A percentile compares a stretch with the other conserved stretches of the same genome.
Conservation (phyloP, 2,113 vertebrate genomes). For the Corythornis cristatus region DNA sequence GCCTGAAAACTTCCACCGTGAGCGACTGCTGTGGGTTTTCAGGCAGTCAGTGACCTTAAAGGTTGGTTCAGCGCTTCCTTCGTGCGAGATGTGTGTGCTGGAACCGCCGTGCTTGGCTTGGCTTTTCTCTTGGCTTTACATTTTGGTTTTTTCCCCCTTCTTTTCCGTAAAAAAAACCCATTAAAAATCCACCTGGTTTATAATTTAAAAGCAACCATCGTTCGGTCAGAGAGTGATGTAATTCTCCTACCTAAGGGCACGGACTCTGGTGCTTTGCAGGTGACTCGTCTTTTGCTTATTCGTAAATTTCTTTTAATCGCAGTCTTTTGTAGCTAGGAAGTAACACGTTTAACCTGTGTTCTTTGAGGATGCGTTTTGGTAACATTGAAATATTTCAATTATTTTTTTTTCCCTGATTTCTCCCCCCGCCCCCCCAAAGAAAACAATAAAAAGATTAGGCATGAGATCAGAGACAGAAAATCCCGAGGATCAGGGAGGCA, state of each 20-base stretch:
- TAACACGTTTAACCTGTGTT: background rate
- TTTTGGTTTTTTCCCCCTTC: background rate
- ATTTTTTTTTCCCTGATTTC: background rate
- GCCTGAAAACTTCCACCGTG: constrained; percentile 82
- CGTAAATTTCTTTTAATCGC: constrained; percentile 60
- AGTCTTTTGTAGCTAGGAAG: background rate
- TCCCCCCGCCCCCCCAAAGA: background rate
- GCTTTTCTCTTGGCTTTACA: background rate
- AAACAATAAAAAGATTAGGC: constrained; percentile 55
- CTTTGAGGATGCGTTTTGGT: background rate
- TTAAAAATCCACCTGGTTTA: constrained; percentile 60
- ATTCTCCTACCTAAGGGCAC: constrained; percentile 73
- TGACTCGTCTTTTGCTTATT: constrained; percentile 79
- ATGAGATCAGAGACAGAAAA: constrained; percentile 31
- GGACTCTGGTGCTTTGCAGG: constrained; percentile 79
- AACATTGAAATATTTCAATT: background rate
- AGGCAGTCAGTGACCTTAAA: constrained; percentile 81
- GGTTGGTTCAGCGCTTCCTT: constrained; percentile 72
- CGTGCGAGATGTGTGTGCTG: constrained; percentile 60
- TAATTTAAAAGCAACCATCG: constrained; percentile 61
- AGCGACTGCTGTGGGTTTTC: constrained; percentile 76
- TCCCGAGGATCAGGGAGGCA: constrained; percentile 20
- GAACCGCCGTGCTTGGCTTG: constrained; percentile 15
- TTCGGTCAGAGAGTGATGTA: constrained; percentile 70
- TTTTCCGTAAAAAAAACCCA: background rate